Percentiles rank a stretch among this genome's conserved stretches.
Conservation (phyloP, 2,888 invertebrate species). For the Mesoligia furuncula region DNA sequence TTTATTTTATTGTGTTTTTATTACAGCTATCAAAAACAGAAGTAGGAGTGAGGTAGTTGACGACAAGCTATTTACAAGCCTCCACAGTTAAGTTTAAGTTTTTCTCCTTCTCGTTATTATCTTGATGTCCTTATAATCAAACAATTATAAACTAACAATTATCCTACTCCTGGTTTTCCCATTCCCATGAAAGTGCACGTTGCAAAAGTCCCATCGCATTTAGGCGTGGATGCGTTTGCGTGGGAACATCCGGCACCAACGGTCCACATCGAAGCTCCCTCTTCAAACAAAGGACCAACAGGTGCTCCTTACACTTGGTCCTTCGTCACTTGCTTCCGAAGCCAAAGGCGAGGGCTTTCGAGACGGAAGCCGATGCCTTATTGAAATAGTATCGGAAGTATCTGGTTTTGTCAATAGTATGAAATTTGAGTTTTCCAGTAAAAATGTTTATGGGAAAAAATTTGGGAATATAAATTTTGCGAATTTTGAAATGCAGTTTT, state of each 20-base stretch:
- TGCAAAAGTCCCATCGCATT: conserved; percentile 62
- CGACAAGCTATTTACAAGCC: too few species aligned
- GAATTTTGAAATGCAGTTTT: neutral
- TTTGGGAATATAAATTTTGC: neutral
- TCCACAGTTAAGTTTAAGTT: too few species aligned
- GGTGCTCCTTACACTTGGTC: conserved; percentile 77
- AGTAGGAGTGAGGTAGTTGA: too few species aligned
- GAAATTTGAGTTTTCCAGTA: neutral
- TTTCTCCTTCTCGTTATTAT: too few species aligned
- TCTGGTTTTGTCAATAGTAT: conserved; percentile 69
- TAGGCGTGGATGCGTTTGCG: conserved; percentile 75
- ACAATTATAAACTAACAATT: neutral
- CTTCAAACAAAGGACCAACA: conserved; percentile 78
- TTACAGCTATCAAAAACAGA: too few species aligned
- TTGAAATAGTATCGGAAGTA: conserved; percentile 75
- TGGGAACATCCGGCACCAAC: conserved; percentile 85
- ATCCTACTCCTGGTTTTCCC: conserved; percentile 1
- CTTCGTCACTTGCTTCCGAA: conserved; percentile 84
- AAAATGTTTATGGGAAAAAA: neutral
- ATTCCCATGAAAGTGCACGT: conserved; percentile 47
- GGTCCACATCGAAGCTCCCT: conserved; percentile 61
- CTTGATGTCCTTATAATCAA: neutral
- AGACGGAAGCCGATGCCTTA: conserved; percentile 69
- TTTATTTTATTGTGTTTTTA: too few species aligned
- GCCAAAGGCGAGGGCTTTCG: conserved; percentile 68